A percentile compares a stretch with the other conserved stretches of the same genome.
These are phyloP conservation scores for Prolemur simus DNA, from an alignment of 2,113 vertebrate genomes.

Conservation along the genomic window DNA sequence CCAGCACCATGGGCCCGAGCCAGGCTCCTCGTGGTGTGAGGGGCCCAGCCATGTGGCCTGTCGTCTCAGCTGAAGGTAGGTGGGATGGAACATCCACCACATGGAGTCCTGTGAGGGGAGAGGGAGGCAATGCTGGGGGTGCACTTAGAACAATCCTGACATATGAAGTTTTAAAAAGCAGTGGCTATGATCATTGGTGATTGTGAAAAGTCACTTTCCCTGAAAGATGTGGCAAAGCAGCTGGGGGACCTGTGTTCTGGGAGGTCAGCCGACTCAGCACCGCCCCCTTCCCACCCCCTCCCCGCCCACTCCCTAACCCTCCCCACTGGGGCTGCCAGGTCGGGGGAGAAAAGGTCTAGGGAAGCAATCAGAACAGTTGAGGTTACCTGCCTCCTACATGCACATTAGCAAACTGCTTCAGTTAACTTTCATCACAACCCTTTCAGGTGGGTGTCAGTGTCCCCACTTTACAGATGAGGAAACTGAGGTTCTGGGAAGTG, in stretches of 20 bases:
- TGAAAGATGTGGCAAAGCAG: not conserved
- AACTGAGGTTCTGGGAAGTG: not conserved
- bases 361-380: too few relatives aligned
- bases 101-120: not conserved
- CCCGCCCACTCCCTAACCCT: too few relatives aligned
- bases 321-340: not conserved
- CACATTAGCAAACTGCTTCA: not conserved
- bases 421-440: not conserved
- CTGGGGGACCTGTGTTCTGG: not conserved
- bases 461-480: not conserved
- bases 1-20: not conserved
- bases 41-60: not conserved
- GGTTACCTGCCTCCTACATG: too few relatives aligned
- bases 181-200: not conserved
- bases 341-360: not conserved
- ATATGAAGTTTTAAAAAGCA: not conserved
- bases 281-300: not conserved
- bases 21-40: not conserved
- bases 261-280: not conserved
- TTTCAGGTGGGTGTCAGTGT: not conserved
- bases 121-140: not conserved
- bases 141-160: not conserved
- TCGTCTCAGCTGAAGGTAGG: not conserved
- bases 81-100: not conserved
- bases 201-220: not conserved